Conservation (phyloP, 2,113 vertebrate genomes). For the Tyrannus savana region DNA sequence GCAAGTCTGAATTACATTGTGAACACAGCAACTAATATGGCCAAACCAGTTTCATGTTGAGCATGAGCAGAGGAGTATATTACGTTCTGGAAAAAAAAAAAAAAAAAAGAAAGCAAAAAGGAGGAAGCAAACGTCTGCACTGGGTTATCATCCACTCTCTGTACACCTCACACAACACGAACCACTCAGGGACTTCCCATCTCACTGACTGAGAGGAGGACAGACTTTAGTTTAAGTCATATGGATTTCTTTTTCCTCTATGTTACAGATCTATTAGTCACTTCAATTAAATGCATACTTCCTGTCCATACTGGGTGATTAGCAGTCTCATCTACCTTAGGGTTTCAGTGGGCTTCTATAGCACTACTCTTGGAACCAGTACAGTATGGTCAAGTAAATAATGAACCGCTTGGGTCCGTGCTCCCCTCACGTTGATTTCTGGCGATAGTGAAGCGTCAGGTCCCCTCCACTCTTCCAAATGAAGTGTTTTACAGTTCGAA, state of each 20-base stretch:
- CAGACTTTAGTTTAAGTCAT: slow-evolving; percentile 70
- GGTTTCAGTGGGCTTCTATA: slow-evolving; percentile 75
- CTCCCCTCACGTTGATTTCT: slow-evolving; percentile 82
- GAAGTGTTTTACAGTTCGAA: slow-evolving; percentile 93
- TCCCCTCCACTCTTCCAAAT: slow-evolving; percentile 99
- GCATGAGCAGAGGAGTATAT: slow-evolving; percentile 47
- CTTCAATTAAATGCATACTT: slow-evolving; percentile 66
- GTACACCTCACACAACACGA: slow-evolving; percentile 65
- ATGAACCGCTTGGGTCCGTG: neutral
- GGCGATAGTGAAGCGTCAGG: slow-evolving; percentile 96
- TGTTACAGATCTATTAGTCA: slow-evolving; percentile 77
- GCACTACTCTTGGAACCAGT: slow-evolving; percentile 74
- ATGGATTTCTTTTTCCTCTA: slow-evolving; percentile 69
- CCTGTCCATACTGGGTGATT: slow-evolving; percentile 66
- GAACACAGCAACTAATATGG: slow-evolving; percentile 42
- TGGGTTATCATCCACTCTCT: slow-evolving; percentile 72
- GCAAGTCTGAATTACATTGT: slow-evolving; percentile 16
- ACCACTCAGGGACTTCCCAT: slow-evolving; percentile 35
- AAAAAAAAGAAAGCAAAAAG: neutral
- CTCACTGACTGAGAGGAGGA: slow-evolving; percentile 47
- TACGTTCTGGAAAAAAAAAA: slow-evolving; percentile 37
- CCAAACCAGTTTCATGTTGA: slow-evolving; percentile 34
- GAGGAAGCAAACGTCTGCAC: slow-evolving; percentile 67
- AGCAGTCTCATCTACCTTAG: slow-evolving; percentile 72
- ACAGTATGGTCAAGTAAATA: slow-evolving; percentile 67